phyloP scores from a whole-genome alignment of 2,797 vertebrate species.

The Lepus oiostolus region DNA sequence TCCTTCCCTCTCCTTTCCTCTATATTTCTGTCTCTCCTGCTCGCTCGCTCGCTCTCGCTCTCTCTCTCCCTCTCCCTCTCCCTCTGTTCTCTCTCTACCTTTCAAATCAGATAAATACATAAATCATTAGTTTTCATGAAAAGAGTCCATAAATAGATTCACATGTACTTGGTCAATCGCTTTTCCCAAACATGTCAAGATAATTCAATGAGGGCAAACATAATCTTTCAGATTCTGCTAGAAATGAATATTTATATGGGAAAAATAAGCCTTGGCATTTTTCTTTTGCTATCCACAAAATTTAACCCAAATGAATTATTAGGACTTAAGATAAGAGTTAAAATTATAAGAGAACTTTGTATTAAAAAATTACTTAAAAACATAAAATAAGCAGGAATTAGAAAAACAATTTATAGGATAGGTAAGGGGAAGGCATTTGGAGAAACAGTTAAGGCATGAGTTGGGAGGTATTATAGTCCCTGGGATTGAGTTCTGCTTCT shows the following conservation, averaged over 20 bases:
- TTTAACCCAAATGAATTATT: slow-evolving; percentile 57
- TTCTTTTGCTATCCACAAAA: slow-evolving; percentile 16
- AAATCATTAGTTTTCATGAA: not conserved
- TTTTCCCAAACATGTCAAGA: slow-evolving; percentile 38
- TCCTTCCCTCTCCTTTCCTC: too few species aligned
- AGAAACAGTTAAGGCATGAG: too few species aligned
- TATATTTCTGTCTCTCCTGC: too few species aligned
- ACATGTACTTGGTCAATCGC: not conserved
- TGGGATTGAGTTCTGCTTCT: too few species aligned
- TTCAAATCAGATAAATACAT: too few species aligned
- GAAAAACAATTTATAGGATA: not conserved
- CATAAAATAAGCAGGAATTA: not conserved
- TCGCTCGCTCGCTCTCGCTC: too few species aligned
- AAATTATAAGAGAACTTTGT: not conserved
- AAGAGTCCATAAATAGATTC: slow-evolving; percentile 19
- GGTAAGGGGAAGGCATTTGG: too few species aligned
- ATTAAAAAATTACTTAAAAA: slow-evolving; percentile 54
- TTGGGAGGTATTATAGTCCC: too few species aligned
- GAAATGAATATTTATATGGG: not conserved
- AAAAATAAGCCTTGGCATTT: slow-evolving; percentile 1
- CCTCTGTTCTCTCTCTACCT: too few species aligned
- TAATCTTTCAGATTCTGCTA: slow-evolving; percentile 37
- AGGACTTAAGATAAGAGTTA: not conserved
- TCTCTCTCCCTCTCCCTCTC: too few species aligned
- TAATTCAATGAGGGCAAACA: slow-evolving; percentile 33